phyloP scores from a whole-genome alignment of 2,113 vertebrate species.

The Ceyx margarethae region DNA sequence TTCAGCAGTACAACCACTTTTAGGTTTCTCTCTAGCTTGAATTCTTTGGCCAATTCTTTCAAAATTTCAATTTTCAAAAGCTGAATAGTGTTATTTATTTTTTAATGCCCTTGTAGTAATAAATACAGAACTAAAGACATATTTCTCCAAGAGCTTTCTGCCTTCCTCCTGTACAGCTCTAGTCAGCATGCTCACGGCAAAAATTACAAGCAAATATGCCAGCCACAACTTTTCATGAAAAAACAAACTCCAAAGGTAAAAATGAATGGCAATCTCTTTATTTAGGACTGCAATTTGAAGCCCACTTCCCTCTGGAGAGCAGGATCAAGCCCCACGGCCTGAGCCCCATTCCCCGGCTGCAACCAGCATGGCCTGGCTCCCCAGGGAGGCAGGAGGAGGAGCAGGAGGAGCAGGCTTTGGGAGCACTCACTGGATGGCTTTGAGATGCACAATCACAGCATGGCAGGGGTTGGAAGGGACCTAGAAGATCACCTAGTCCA shows the following conservation, averaged over 20 bases:
- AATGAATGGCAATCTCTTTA: not conserved
- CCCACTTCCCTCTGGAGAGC: rapidly evolving
- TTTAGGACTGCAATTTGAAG: not conserved
- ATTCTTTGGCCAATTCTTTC: not conserved
- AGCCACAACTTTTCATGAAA: not conserved
- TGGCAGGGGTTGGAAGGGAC: too few species aligned
- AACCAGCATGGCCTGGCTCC: not conserved
- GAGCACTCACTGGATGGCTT: not conserved
- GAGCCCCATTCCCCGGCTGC: rapidly evolving
- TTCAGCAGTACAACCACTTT: not conserved
- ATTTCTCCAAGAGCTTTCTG: not conserved
- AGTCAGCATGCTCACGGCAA: not conserved
- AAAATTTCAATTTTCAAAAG: not conserved
- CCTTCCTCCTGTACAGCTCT: not conserved
- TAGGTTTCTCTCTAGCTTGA: not conserved
- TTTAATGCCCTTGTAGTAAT: not conserved
- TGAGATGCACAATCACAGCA: too few species aligned
- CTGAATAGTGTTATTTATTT: not conserved
- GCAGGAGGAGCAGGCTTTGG: not conserved
- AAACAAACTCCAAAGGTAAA: not conserved
- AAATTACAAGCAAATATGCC: not conserved
- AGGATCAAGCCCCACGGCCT: not conserved
- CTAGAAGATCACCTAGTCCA: too few species aligned
- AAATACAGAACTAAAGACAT: not conserved
- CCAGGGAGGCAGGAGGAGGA: not conserved